Evolutionary conservation across 2,113 vertebrate genomes (phyloP).

Genomic region (Chauna torquata): DNA sequence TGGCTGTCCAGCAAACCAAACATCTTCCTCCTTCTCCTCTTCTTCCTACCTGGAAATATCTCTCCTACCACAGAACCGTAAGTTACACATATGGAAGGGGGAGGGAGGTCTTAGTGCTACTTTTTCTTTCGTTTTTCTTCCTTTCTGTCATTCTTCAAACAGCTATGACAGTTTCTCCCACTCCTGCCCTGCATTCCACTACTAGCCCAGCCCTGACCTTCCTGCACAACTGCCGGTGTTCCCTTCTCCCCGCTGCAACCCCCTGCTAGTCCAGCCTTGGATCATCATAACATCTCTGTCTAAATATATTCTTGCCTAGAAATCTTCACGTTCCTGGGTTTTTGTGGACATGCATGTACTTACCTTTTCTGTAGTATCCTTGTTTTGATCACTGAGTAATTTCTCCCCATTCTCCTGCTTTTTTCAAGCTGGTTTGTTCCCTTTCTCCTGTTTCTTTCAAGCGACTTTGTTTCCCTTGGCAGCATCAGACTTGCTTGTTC

Average conservation of each 20-base stretch:
- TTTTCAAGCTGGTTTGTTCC: neutral
- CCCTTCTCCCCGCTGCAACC: neutral
- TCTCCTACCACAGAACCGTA: constrained; percentile 40
- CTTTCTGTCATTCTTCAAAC: neutral
- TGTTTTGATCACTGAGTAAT: neutral
- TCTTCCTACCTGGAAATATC: constrained; percentile 24
- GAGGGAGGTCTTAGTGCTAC: neutral
- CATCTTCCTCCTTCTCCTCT: constrained; percentile 45
- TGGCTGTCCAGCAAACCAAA: neutral
- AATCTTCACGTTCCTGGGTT: neutral
- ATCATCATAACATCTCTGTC: neutral
- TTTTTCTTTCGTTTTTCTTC: neutral
- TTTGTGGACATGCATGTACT: neutral
- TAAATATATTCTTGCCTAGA: neutral
- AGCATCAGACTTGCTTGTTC: neutral
- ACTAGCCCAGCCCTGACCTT: neutral
- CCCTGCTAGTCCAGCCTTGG: neutral
- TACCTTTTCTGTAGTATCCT: neutral
- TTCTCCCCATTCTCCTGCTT: neutral
- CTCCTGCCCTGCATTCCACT: neutral
- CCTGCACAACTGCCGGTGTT: neutral
- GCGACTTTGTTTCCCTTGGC: constrained; percentile 52
- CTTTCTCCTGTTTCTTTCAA: neutral
- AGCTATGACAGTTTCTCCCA: neutral
- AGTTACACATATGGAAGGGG: neutral